Conservation (phyloP, 2,797 vertebrate genomes). For the Phaenicophaeus curvirostris region DNA sequence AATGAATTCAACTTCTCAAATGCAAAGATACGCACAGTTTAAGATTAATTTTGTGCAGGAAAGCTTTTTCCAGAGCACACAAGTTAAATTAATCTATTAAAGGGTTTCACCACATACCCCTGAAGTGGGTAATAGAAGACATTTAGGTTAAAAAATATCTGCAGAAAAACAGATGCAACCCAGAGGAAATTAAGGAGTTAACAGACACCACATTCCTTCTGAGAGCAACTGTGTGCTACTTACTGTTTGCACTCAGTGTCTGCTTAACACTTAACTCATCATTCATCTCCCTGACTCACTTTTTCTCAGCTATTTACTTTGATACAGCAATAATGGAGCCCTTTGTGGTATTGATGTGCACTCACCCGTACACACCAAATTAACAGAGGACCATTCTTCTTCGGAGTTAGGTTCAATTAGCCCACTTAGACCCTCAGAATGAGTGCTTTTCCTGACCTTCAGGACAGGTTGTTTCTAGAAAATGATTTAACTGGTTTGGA, state of each 20-base stretch:
- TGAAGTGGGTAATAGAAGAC: background rate
- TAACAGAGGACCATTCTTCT: constrained; percentile 68
- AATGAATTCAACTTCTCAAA: too few species aligned
- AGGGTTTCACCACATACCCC: background rate
- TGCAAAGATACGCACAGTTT: background rate
- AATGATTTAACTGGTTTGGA: constrained; percentile 71
- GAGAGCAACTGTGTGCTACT: constrained; percentile 37
- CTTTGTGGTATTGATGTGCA: constrained; percentile 76
- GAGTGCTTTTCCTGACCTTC: constrained; percentile 78
- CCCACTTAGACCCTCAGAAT: constrained; percentile 77
- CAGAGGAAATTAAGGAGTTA: constrained; percentile 11
- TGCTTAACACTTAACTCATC: constrained; percentile 47
- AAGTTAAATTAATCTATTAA: background rate
- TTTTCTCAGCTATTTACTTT: constrained; percentile 74
- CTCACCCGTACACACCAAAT: constrained; percentile 71
- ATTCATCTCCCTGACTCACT: constrained; percentile 51
- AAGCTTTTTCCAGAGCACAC: background rate
- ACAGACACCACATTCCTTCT: constrained; percentile 43
- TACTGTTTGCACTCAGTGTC: constrained; percentile 51
- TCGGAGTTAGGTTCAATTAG: constrained; percentile 76
- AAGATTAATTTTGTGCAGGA: accelerated
- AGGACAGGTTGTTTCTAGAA: constrained; percentile 65
- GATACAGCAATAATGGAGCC: constrained; percentile 80
- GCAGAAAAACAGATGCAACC: background rate
- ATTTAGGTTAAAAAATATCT: background rate